Conservation (phyloP, 1,140 invertebrate species). For the Nebria ingens region DNA sequence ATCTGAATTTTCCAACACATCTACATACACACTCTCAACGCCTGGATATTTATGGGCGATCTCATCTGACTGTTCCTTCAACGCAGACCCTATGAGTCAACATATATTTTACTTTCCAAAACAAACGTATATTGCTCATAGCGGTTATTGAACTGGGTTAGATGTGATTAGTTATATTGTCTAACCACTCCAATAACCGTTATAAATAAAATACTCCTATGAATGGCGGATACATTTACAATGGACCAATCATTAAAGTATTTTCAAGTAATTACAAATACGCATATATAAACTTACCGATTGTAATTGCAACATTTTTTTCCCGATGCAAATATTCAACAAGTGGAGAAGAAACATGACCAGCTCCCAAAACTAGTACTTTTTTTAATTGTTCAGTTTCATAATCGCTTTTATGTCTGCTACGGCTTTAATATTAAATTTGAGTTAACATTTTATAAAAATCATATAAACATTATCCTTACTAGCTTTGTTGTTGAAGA, state of each 20-base stretch:
- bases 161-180: too few species aligned
- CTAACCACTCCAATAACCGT: too few species aligned
- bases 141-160: not conserved
- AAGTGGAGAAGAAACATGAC: conserved; percentile 84
- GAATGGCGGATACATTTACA: too few species aligned
- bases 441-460: not conserved
- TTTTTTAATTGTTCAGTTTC: conserved; percentile 38
- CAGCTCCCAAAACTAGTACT: conserved; percentile 84
- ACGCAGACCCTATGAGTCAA: conserved; percentile 57
- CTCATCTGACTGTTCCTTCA: conserved; percentile 79
- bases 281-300: conserved; percentile 35
- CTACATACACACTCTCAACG: conserved; percentile 70
- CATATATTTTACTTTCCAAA: too few species aligned
- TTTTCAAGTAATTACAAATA: conserved; percentile 35
- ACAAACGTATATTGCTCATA: not conserved
- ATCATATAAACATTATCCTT: not conserved
- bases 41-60: conserved; percentile 67
- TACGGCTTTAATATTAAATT: conserved; percentile 31
- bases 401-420: conserved; percentile 43
- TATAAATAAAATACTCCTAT: too few species aligned
- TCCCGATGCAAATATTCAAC: conserved; percentile 89
- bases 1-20: conserved; percentile 63
- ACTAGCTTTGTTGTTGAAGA: conserved; percentile 50
- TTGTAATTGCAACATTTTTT: conserved; percentile 65
- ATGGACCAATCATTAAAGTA: too few species aligned